Evolutionary conservation across 2,888 invertebrate species (phyloP).

Genomic region (Sinotaia quadrata): DNA sequence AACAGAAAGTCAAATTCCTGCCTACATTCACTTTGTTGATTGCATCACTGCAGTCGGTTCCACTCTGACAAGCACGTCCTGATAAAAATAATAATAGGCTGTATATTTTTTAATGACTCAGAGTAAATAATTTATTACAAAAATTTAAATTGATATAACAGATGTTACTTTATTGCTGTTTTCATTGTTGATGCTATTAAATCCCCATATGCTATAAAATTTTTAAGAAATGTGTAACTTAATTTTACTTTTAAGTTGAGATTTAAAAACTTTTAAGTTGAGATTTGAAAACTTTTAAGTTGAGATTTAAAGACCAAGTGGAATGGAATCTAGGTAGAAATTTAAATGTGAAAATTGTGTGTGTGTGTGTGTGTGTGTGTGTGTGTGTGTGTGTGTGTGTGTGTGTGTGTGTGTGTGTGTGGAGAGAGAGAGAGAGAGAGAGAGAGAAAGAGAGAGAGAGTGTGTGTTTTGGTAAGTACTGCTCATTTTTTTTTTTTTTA

Average conservation of each 20-base stretch:
- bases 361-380: background rate
- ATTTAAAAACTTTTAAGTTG: background rate
- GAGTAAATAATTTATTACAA: no score
- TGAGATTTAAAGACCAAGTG: background rate
- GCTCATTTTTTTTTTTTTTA: no score
- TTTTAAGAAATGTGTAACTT: no score
- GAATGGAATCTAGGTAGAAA: no score
- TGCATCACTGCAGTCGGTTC: background rate
- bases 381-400: background rate
- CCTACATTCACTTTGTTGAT: background rate
- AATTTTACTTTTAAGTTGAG: background rate
- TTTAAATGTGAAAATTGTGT: background rate
- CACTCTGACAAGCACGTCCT: background rate
- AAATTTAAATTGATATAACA: no score
- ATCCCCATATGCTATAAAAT: no score
- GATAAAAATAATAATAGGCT: background rate
- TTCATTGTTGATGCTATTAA: no score
- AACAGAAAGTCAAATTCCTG: background rate
- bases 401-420: background rate
- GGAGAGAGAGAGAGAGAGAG: background rate
- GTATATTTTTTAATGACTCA: no score
- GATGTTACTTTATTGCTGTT: no score
- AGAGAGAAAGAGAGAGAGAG: background rate
- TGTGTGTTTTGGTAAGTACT: no score
- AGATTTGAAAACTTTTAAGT: background rate